Conservation (phyloP, 2,888 invertebrate genomes). For the Zaprionus bogoriensis region DNA sequence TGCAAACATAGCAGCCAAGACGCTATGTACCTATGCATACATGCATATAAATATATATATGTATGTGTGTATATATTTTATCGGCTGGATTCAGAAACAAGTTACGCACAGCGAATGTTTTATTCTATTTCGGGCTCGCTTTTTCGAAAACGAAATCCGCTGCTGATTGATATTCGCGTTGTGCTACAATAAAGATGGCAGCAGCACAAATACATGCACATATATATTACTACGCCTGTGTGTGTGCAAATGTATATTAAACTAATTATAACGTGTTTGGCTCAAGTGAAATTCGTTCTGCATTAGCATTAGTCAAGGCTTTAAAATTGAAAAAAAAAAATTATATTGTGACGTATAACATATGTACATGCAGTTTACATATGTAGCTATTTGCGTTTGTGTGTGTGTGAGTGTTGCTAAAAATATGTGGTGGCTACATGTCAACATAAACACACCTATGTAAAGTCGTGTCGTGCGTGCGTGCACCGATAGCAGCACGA, state of each 20-base stretch:
- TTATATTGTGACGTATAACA: background rate
- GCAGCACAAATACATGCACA: background rate
- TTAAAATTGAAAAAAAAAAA: background rate
- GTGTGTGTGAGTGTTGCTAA: constrained; percentile 31
- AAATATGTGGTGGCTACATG: constrained; percentile 41
- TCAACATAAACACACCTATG: constrained; percentile 25
- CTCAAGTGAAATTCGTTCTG: constrained; percentile 5
- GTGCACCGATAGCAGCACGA: constrained; percentile 51
- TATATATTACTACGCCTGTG: background rate
- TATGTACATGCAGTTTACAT: constrained; percentile 10
- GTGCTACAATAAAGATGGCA: background rate
- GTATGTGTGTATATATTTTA: background rate
- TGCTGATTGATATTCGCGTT: background rate
- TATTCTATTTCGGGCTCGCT: constrained; percentile 17
- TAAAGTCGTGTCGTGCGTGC: constrained; percentile 5
- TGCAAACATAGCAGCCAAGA: background rate
- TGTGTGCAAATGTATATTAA: background rate
- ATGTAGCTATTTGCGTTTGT: too few species aligned
- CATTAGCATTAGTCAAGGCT: background rate
- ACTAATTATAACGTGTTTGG: background rate
- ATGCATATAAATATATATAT: constrained; percentile 1
- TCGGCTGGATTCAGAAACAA: constrained; percentile 14
- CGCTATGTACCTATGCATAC: background rate
- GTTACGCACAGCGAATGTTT: background rate
- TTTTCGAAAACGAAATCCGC: background rate